These are phyloP conservation scores for Clinocottus analis DNA, from an alignment of 2,113 vertebrate species.

Conservation along the genomic window DNA sequence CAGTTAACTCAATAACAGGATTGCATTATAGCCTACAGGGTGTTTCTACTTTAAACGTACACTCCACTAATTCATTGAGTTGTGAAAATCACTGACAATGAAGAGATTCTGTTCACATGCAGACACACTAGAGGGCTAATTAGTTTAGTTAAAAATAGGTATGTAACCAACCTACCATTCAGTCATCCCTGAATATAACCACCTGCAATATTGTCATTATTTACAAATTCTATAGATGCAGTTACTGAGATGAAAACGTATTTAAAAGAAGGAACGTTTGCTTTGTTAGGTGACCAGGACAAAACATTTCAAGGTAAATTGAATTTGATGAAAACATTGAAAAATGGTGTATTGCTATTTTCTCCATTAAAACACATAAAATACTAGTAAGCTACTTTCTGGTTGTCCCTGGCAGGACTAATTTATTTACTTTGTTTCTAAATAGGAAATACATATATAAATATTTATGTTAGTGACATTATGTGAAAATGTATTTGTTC, in stretches of 20 bases:
- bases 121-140: neutral
- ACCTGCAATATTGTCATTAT: neutral
- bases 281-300: neutral
- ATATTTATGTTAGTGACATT: neutral
- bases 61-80: neutral
- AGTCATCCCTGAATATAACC: neutral
- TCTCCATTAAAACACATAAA: neutral
- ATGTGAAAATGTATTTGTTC: neutral
- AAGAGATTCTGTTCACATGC: neutral
- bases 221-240: neutral
- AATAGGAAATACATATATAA: neutral
- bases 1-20: neutral
- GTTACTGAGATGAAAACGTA: neutral
- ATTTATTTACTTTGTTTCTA: neutral
- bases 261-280: neutral
- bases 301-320: neutral
- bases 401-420: neutral
- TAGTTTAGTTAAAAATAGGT: neutral
- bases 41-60: neutral
- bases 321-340: neutral
- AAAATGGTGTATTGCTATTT: neutral
- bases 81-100: neutral
- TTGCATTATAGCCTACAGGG: neutral
- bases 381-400: neutral
- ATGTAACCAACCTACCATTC: neutral